These are phyloP conservation scores for Lepidocolaptes lacrymiger DNA, from an alignment of 2,797 vertebrate genomes.

Conservation along the genomic window DNA sequence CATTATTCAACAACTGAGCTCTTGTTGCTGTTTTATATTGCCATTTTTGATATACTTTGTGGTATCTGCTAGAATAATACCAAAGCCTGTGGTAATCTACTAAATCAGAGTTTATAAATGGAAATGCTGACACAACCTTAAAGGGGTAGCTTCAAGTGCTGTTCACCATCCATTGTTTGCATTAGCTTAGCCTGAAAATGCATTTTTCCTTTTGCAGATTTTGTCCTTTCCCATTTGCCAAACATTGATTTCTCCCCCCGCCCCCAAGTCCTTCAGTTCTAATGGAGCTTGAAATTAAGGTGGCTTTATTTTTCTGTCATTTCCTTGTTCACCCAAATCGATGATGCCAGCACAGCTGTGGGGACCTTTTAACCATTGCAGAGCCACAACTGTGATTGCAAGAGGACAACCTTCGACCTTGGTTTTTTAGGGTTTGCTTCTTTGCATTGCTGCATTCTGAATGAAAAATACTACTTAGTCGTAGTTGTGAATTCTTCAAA, in stretches of 20 bases:
- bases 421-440: background rate
- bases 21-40: background rate
- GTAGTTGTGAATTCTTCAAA: background rate
- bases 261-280: constrained; percentile 63
- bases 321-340: constrained; percentile 62
- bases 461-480: background rate
- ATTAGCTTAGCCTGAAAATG: constrained; percentile 52
- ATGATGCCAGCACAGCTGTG: constrained; percentile 58
- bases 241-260: constrained; percentile 48
- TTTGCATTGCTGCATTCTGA: background rate
- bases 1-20: background rate
- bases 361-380: constrained; percentile 57
- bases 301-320: constrained; percentile 53
- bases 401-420: background rate
- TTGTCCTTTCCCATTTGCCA: constrained; percentile 65
- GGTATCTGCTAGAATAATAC: constrained; percentile 25
- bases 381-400: background rate
- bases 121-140: constrained; percentile 63
- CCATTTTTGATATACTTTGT: background rate
- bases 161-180: constrained; percentile 29
- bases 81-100: constrained; percentile 19
- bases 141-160: constrained; percentile 48
- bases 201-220: constrained; percentile 49
- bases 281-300: constrained; percentile 75
- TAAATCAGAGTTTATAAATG: constrained; percentile 53